Evolutionary conservation across 2,797 vertebrate genomes (phyloP).

Genomic region (Microtus obscurus): DNA sequence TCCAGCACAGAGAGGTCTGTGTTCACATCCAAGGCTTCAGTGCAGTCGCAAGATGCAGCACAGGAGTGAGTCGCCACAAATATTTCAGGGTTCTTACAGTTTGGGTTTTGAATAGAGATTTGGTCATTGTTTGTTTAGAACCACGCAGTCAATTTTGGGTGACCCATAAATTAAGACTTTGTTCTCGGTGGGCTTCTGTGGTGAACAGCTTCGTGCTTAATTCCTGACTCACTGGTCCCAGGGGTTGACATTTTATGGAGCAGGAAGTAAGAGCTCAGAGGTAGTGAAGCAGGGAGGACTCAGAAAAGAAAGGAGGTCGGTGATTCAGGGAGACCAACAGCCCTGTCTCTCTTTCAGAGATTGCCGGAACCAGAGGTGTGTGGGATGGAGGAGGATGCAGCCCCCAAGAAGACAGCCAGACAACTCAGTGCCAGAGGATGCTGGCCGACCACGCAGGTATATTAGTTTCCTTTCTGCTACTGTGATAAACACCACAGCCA

Average conservation of each 20-base stretch:
- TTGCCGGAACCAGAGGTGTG: background rate
- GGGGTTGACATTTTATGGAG: no score
- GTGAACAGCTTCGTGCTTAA: no score
- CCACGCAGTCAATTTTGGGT: no score
- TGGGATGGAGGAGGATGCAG: constrained; percentile 30
- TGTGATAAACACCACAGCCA: background rate
- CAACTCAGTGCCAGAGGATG: accelerated
- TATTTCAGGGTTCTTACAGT: no score
- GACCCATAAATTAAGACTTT: background rate
- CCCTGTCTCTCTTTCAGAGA: background rate
- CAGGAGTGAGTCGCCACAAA: background rate
- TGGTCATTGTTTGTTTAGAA: background rate
- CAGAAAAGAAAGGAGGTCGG: background rate
- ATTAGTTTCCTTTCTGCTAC: background rate
- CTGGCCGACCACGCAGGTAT: accelerated
- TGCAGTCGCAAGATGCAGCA: background rate
- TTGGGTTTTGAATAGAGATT: background rate
- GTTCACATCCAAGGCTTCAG: background rate
- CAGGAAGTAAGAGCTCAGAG: background rate
- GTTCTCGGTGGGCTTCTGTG: no score
- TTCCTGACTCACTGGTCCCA: background rate
- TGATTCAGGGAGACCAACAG: background rate
- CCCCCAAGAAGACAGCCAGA: accelerated
- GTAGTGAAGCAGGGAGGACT: background rate
- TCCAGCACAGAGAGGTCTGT: background rate